Percentiles rank a stretch among this genome's conserved stretches.
Evolutionary conservation across 2,888 invertebrate species (phyloP).

Genomic region (Diogma glabrata): DNA sequence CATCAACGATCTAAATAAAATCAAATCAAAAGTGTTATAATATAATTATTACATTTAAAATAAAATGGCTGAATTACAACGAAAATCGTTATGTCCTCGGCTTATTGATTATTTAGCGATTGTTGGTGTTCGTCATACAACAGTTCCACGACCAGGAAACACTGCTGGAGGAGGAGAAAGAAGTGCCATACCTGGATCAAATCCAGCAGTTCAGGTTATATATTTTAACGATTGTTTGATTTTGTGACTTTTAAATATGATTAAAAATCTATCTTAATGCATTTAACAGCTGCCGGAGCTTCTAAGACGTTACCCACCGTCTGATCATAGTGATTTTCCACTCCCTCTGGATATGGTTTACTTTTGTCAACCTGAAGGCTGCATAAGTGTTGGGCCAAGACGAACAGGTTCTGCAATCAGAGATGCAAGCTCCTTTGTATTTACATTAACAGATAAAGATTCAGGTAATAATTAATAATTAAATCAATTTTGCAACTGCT

Average conservation of each 20-base stretch:
- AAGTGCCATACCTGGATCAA: conserved; percentile 44
- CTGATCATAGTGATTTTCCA: conserved; percentile 94
- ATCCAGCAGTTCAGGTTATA: conserved; percentile 64
- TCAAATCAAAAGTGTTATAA: too few relatives aligned
- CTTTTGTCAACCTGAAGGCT: conserved; percentile 99
- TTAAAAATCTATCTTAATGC: not conserved
- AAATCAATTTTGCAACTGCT: too few relatives aligned
- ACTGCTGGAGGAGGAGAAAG: conserved; percentile 26
- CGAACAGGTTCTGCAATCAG: conserved; percentile 57
- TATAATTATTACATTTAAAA: too few relatives aligned
- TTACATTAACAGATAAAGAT: conserved; percentile 97
- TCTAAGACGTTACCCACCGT: conserved; percentile 85
- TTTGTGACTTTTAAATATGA: not conserved
- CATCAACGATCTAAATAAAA: too few relatives aligned
- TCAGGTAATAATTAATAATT: too few relatives aligned
- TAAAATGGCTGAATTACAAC: conserved; percentile 49
- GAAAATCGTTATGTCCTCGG: conserved; percentile 72
- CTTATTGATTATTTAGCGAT: conserved; percentile 94
- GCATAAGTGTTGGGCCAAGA: conserved; percentile 81
- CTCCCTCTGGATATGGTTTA: conserved; percentile 97
- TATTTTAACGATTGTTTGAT: not conserved
- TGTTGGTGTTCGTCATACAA: conserved; percentile 75
- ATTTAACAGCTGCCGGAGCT: conserved; percentile 74
- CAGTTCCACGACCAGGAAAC: conserved; percentile 46
- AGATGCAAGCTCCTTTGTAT: conserved; percentile 94